phyloP scores from a whole-genome alignment of 2,113 vertebrate species.

The Lipotes vexillifer region DNA sequence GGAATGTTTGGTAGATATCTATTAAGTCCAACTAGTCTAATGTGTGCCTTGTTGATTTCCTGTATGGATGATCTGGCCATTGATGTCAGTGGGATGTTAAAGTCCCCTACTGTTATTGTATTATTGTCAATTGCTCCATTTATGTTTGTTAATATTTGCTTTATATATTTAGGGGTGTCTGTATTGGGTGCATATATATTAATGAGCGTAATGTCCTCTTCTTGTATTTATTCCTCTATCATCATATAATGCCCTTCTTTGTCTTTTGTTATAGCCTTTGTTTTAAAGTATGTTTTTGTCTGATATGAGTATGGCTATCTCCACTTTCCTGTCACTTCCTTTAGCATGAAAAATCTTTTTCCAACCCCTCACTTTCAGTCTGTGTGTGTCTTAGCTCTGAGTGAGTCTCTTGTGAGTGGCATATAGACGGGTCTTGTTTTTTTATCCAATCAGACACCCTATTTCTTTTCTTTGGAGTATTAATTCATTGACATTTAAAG shows the following conservation, averaged over 20 bases:
- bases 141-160: background rate
- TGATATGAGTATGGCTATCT: background rate
- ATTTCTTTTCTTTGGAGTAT: background rate
- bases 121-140: background rate
- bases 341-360: background rate
- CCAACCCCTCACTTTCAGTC: background rate
- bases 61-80: background rate
- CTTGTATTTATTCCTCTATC: background rate
- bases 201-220: background rate
- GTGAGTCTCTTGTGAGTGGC: background rate
- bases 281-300: background rate
- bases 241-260: background rate
- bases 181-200: background rate
- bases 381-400: background rate
- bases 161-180: background rate
- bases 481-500: background rate
- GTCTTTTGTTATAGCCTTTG: background rate
- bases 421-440: background rate
- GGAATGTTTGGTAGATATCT: background rate
- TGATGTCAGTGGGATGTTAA: background rate
- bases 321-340: background rate
- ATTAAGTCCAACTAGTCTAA: background rate
- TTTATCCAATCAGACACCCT: background rate
- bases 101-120: background rate
- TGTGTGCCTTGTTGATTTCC: background rate